phyloP scores from a whole-genome alignment of 1,140 invertebrate genomes.

The Vanessa tameamea region DNA sequence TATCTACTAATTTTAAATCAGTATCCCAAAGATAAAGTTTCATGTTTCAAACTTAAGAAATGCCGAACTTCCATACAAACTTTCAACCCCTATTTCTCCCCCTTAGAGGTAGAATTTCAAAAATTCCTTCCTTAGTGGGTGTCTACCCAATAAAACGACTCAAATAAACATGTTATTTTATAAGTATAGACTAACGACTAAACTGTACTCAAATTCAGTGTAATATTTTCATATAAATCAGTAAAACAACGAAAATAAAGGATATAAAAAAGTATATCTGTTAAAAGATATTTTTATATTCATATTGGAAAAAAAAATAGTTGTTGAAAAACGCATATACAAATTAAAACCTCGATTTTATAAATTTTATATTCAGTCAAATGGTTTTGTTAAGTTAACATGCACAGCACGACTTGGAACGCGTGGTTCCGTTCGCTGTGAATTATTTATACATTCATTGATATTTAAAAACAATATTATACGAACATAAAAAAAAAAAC shows the following conservation, averaged over 20 bases:
- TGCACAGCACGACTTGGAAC: constrained; percentile 6
- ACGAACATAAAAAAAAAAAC: background rate
- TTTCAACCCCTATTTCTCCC: too few species aligned
- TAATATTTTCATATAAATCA: too few species aligned
- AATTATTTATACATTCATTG: constrained; percentile 13
- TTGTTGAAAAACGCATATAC: constrained; percentile 7
- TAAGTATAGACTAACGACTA: too few species aligned
- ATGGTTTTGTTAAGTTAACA: constrained; percentile 19
- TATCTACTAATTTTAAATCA: too few species aligned
- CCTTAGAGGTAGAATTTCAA: too few species aligned
- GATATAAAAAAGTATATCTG: background rate
- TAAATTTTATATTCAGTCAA: constrained; percentile 18
- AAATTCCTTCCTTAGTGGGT: too few species aligned
- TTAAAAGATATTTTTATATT: constrained; percentile 1
- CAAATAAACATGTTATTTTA: too few species aligned
- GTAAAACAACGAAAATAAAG: background rate
- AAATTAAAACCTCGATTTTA: constrained; percentile 11
- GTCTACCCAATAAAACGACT: too few species aligned
- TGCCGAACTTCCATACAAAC: too few species aligned
- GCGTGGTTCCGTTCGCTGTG: constrained; percentile 1
- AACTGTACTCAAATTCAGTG: too few species aligned
- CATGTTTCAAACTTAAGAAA: too few species aligned
- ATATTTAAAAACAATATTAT: constrained; percentile 7
- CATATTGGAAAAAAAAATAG: constrained; percentile 2
- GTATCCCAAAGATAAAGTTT: too few species aligned